Base-by-base conservation (phyloP, 2,888 invertebrate species). In the Loripinus fragilis region DNA sequence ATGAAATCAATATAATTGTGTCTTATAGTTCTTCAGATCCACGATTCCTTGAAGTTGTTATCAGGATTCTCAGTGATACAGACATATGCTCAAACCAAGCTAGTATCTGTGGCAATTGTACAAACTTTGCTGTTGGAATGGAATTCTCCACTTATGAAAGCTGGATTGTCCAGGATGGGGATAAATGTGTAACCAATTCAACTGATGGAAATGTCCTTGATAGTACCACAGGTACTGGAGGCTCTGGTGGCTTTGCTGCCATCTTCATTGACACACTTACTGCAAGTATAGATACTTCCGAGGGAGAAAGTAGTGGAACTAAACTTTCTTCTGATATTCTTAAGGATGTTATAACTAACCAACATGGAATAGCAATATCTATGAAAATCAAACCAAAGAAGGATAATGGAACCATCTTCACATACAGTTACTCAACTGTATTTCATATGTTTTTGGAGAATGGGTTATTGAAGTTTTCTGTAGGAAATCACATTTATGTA, bases 51-150 rank as follows among this genome's bases (percentile, higher is more conserved):
- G 17, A 30, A 33, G 33, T 60, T 60, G 3, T 15, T 33, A 20
- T 60, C 2, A 60, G 3, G 5, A 33, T 60, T 2, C 2, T 28
- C 1, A 20, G 23, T 33, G 3, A 20, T 8, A 20, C 2, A 25
- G 20, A 33, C 33, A 38, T 8, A 5, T 60, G 60, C 28, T 30
- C 20, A 20, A 20, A 33, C 10, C 60, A 60, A 60, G 10, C 7
- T 33, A 60, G 60, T 60, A 33, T 60, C n/a, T 60, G 60, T 60
- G 60, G 60, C 17, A 60, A 60, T 33, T 60, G 60, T 33, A 33
- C 33, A 33, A 7, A 25, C 10, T 60, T 17, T 17, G 5, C 30
- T 20, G 3, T 30, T 2, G 33, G 33, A 17, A 60, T 15, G 20
- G 25, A 25, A 28, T n/a, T n/a, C n/a, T n/a, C 8, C 8, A 25